Percentiles rank a stretch among this genome's conserved stretches.
phyloP scores from a whole-genome alignment of 2,113 vertebrate genomes.

The Leiothrix lutea region DNA sequence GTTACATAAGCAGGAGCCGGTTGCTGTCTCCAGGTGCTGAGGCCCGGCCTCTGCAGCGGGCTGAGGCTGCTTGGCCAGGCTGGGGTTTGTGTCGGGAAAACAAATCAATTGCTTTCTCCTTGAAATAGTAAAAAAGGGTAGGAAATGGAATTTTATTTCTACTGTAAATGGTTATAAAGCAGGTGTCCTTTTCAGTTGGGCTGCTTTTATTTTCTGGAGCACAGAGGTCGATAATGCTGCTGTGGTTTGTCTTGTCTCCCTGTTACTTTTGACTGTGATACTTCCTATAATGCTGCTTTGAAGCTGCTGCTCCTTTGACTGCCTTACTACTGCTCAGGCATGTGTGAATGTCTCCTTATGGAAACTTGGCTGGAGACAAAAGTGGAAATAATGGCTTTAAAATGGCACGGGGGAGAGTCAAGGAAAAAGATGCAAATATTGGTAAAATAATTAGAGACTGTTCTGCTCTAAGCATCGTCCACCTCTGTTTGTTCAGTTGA shows the following conservation, averaged over 20 bases:
- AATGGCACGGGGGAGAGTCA: background rate
- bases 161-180: background rate
- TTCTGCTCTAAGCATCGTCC: background rate
- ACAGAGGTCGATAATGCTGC: background rate
- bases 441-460: background rate
- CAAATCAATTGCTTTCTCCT: background rate
- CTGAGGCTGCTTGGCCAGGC: background rate
- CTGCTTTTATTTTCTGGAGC: background rate
- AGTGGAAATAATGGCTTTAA: slow-evolving; percentile 27
- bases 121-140: background rate
- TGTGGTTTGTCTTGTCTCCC: background rate
- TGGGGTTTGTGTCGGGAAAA: background rate
- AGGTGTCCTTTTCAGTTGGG: background rate
- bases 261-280: background rate
- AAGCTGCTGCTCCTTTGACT: slow-evolving; percentile 35
- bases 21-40: background rate
- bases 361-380: slow-evolving; percentile 33
- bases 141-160: background rate
- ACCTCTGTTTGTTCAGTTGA: background rate
- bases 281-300: background rate
- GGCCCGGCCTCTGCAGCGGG: background rate
- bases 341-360: slow-evolving; percentile 40
- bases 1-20: background rate
- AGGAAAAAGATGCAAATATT: background rate
- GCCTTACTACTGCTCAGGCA: slow-evolving; percentile 24